Evolutionary conservation across 2,888 invertebrate genomes (phyloP), one percentile per base, ranked within the genome.

Genomic region (Napeogenes inachia): DNA sequence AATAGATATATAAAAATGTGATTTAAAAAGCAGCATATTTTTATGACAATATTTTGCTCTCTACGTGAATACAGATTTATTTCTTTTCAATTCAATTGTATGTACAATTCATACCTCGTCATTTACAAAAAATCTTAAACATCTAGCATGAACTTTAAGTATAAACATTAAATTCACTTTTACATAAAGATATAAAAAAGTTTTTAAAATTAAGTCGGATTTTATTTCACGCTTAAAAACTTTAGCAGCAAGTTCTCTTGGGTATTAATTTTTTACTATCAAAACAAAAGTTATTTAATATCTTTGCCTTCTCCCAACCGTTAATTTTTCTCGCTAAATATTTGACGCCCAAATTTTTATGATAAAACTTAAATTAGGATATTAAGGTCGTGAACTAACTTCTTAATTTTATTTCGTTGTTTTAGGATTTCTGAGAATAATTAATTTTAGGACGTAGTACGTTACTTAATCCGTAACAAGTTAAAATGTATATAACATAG

Each of bases 191-290:
- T 33, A 58, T 60, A 56, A 59, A 61, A 56, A 63, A 65, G 46
- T 58, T 65, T 65, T 62, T 60, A 62, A 55, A 62, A 60, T 62
- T 62, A 56, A 46, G 55, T 30, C 42, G 8, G 42, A 45, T 63
- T 63, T 60, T 58, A 62, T 62, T 60, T 64, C 45, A 64, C 65
- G 64, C 62, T 62, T 70, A 69, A 70, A 68, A 70, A 66, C 62
- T 67, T 68, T 63, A 56, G 54, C 45, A 59, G 56, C 54, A 55
- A 57, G 61, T 54, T 57, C 56, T 61, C 56, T 64, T 54, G 61
- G 61, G 63, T 46, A 57, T 60, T 56, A 64, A 66, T 65, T 71
- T 71, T 21, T 70, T 69, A 70, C 63, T 65, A 65, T 65, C 68
- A 60, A 66, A 64, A 59, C 64, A 64, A 65, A 68, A 64, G 67